Evolutionary conservation across 2,113 vertebrate species (phyloP).

Genomic region (Bos indicus): DNA sequence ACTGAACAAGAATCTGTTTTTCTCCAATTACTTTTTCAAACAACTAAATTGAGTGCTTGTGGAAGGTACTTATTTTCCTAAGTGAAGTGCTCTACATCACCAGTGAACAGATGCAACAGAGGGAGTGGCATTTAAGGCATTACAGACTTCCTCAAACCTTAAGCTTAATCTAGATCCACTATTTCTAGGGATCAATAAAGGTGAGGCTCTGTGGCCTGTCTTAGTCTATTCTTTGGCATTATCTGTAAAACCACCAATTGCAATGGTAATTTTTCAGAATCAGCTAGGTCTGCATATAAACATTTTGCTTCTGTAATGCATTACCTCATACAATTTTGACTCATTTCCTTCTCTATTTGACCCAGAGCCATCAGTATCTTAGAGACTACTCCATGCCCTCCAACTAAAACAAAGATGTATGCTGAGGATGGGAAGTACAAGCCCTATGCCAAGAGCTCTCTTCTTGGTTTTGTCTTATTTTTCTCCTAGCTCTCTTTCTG

Average conservation of each 20-base stretch:
- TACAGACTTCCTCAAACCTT: not conserved
- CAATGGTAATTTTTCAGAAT: constrained; percentile 21
- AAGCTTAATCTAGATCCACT: not conserved
- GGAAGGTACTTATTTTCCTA: constrained; percentile 48
- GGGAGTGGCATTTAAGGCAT: not conserved
- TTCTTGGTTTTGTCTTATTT: not conserved
- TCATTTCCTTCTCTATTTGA: constrained; percentile 30
- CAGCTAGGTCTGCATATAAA: not conserved
- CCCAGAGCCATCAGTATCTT: not conserved
- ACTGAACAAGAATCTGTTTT: constrained; percentile 68
- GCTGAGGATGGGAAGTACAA: not conserved
- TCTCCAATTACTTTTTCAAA: constrained; percentile 60
- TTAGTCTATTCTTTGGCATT: not conserved
- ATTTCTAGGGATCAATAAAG: not conserved
- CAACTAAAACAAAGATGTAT: not conserved
- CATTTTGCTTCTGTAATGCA: constrained; percentile 5
- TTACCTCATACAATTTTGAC: constrained; percentile 41
- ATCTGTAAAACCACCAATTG: not conserved
- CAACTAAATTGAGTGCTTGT: constrained; percentile 57
- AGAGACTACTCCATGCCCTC: not conserved
- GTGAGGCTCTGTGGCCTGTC: not conserved
- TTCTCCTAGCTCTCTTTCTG: not conserved
- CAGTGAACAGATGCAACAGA: not conserved
- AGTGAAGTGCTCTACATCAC: not conserved
- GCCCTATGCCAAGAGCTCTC: not conserved